Evolutionary conservation across 2,888 invertebrate species (phyloP).

Genomic region (Eulithis testata): DNA sequence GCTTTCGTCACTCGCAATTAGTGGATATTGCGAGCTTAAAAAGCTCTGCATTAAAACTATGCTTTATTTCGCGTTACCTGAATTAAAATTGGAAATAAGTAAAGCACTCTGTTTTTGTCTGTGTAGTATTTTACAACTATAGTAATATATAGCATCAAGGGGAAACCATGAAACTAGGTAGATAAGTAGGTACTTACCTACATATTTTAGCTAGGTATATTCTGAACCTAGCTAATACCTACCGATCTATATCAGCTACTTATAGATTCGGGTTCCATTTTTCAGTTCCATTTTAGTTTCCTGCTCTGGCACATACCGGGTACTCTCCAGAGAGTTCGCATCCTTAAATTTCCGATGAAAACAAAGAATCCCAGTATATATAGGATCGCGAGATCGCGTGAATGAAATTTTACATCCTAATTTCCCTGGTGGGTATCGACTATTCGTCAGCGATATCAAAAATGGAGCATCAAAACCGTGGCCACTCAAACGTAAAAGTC

Average conservation of each 20-base stretch:
- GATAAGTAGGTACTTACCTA: too few relatives aligned
- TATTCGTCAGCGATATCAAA: slow-evolving; percentile 76
- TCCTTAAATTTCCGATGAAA: slow-evolving; percentile 81
- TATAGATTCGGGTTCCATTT: slow-evolving; percentile 7
- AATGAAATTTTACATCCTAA: slow-evolving; percentile 84
- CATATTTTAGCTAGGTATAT: too few relatives aligned
- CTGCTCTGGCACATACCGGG: slow-evolving; percentile 50
- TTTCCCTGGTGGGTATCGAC: slow-evolving; percentile 76
- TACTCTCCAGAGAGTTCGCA: slow-evolving; percentile 62
- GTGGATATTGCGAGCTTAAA: slow-evolving; percentile 57
- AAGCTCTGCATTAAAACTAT: slow-evolving; percentile 40
- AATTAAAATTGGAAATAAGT: neutral
- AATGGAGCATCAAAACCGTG: slow-evolving; percentile 53
- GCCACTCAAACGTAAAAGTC: slow-evolving; percentile 36
- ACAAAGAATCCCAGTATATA: slow-evolving; percentile 80
- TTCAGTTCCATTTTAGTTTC: slow-evolving; percentile 40
- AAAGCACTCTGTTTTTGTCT: too few relatives aligned
- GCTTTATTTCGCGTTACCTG: neutral
- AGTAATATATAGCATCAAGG: too few relatives aligned
- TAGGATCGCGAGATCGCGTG: slow-evolving; percentile 69
- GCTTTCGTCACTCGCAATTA: slow-evolving; percentile 77
- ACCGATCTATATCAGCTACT: neutral
- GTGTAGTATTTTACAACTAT: too few relatives aligned
- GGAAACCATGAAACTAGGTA: too few relatives aligned
- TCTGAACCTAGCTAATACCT: too few relatives aligned